Percentiles rank a stretch among this genome's conserved stretches.
These are phyloP conservation scores for Heptranchias perlo DNA, from an alignment of 2,113 vertebrate genomes.

Conservation along the genomic window DNA sequence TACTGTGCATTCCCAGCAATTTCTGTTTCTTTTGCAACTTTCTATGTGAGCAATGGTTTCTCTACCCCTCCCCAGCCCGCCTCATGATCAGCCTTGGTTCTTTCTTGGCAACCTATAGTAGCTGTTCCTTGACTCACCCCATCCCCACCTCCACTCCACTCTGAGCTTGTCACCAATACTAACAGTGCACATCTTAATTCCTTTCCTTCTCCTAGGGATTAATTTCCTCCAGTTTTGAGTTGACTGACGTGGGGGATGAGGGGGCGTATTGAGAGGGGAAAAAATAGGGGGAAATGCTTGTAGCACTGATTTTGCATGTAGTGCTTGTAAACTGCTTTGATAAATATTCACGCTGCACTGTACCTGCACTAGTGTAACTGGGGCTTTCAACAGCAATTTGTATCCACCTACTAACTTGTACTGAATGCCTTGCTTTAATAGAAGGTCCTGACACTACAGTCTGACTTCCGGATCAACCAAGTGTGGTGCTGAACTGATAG, in stretches of 20 bases:
- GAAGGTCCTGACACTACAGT: background rate
- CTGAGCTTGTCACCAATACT: background rate
- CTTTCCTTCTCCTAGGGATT: background rate
- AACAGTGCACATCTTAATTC: background rate
- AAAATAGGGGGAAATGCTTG: background rate
- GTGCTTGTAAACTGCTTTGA: background rate
- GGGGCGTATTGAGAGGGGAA: background rate
- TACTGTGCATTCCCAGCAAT: background rate
- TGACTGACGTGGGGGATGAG: background rate
- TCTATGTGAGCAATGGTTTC: background rate
- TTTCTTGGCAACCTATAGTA: background rate
- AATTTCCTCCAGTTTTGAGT: background rate
- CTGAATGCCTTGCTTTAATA: constrained; percentile 26
- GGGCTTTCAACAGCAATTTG: background rate
- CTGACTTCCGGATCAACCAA: constrained; percentile 19
- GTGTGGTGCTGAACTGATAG: constrained; percentile 35
- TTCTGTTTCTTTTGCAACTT: background rate
- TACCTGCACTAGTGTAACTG: constrained; percentile 5
- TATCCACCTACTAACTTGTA: constrained; percentile 26
- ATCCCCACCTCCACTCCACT: background rate
- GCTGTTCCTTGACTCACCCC: background rate
- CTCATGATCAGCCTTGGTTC: background rate
- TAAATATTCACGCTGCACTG: background rate
- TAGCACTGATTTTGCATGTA: background rate
- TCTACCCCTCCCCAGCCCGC: background rate